Conservation (phyloP, 2,797 vertebrate species). For the Falco peregrinus region DNA sequence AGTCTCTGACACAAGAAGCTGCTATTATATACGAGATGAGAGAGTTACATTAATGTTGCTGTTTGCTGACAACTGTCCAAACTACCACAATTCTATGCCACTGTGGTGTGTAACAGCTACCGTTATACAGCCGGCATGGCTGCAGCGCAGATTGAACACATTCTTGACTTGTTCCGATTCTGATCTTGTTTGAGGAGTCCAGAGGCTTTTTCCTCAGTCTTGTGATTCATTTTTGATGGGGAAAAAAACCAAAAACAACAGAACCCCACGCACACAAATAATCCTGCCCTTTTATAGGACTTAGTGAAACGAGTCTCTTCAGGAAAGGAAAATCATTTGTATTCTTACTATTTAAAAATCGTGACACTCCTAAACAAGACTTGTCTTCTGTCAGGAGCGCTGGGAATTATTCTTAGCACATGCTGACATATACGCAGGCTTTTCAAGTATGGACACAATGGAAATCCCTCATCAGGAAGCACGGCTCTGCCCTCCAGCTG, state of each 20-base stretch:
- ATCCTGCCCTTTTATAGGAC: background rate
- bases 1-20: constrained; percentile 7
- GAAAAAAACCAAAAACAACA: rapidly evolving
- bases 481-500: background rate
- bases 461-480: background rate
- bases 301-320: background rate
- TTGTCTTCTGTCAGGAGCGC: background rate
- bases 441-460: background rate
- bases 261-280: background rate
- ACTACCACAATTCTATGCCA: background rate
- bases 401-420: background rate
- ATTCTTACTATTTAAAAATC: background rate
- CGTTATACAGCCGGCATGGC: background rate
- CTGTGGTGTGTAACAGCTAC: background rate
- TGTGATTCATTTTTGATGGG: background rate
- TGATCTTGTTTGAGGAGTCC: background rate
- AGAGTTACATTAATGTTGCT: background rate
- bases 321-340: background rate
- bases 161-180: background rate
- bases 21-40: background rate
- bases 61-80: background rate
- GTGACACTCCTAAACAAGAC: background rate
- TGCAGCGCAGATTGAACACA: background rate
- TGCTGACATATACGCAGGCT: background rate
- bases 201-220: background rate